Evolutionary conservation across 2,888 invertebrate genomes (phyloP), one percentile per base, ranked within the genome.

Genomic region (Prosapia bicincta): DNA sequence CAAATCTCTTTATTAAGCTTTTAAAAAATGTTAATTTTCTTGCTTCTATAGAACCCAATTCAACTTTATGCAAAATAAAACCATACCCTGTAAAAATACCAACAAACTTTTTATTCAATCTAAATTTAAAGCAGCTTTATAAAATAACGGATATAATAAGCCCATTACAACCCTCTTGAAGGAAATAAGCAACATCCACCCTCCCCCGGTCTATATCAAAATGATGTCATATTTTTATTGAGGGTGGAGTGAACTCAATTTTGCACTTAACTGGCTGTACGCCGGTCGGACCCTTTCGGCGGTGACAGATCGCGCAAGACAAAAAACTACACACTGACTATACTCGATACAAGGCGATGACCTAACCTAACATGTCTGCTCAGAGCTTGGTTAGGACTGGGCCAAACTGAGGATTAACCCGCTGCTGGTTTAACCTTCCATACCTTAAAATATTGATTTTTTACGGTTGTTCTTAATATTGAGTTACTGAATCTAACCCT

Each of bases 171-270:
- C 38, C 38, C 38, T 38, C 38, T 13, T 13, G 30, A 6, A 5
- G 5, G n/a, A n/a, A n/a, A n/a, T n/a, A n/a, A n/a, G n/a, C n/a
- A 30, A 38, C 69, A 54, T 26, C 65, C 69, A 3, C 26, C 54
- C 26, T 26, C 30, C 68, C 69, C 54, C 71, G 74, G 77, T 77
- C 77, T 74, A 26, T 74, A 77, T 77, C 77, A 77, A 54, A 77
- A 74, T 77, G 74, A 77, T 74, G 77, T 74, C 77, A 77, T 77
- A 77, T 73, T 76, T 77, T 74, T 77, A 74, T 77, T 76, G 76
- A 73, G 76, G 73, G 73, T 74, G 73, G 76, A 65, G 71, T 69
- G 66, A 77, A 77, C 77, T 77, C 77, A 77, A 77, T 77, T 77
- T 77, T 77, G 77, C 77, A 77, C 77, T 77, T 77, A 77, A 77